phyloP scores from a whole-genome alignment of 1,140 invertebrate species.

The Hydropsyche tenuis region DNA sequence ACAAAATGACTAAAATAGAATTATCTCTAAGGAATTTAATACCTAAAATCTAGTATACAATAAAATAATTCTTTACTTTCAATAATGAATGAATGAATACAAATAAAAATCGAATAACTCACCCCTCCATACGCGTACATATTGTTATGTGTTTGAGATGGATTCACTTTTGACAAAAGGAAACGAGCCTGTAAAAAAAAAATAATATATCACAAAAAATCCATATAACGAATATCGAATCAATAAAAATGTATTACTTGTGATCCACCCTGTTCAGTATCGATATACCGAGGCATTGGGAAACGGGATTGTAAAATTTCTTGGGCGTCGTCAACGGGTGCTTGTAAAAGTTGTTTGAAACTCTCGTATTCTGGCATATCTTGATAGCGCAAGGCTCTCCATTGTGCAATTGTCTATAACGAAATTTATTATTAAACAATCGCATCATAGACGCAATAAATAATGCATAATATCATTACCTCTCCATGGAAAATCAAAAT shows the following conservation, averaged over 20 bases:
- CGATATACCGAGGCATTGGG: constrained; percentile 98
- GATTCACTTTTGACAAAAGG: constrained; percentile 98
- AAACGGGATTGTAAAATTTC: constrained; percentile 95
- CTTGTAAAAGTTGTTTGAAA: constrained; percentile 94
- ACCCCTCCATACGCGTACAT: constrained; percentile 94
- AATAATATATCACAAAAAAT: constrained; percentile 7
- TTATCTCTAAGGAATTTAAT: too few relatives aligned
- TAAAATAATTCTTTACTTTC: too few relatives aligned
- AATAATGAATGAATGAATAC: too few relatives aligned
- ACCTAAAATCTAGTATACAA: too few relatives aligned
- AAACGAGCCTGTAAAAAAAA: constrained; percentile 84
- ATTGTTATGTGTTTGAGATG: constrained; percentile 99
- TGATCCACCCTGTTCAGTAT: constrained; percentile 97
- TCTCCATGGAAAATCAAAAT: constrained; percentile 99
- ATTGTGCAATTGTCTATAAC: constrained; percentile 91
- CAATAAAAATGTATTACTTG: constrained; percentile 53
- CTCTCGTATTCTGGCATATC: constrained; percentile 97
- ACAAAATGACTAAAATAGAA: too few relatives aligned
- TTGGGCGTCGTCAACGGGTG: constrained; percentile 96
- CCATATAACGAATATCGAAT: too few relatives aligned
- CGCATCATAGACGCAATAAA: too few relatives aligned
- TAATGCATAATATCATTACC: constrained; percentile 65
- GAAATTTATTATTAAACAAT: not conserved
- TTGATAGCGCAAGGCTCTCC: constrained; percentile 94
- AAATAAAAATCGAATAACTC: constrained; percentile 60